These are phyloP conservation scores for Luperina testacea DNA, from an alignment of 2,888 invertebrate species.

Conservation along the genomic window DNA sequence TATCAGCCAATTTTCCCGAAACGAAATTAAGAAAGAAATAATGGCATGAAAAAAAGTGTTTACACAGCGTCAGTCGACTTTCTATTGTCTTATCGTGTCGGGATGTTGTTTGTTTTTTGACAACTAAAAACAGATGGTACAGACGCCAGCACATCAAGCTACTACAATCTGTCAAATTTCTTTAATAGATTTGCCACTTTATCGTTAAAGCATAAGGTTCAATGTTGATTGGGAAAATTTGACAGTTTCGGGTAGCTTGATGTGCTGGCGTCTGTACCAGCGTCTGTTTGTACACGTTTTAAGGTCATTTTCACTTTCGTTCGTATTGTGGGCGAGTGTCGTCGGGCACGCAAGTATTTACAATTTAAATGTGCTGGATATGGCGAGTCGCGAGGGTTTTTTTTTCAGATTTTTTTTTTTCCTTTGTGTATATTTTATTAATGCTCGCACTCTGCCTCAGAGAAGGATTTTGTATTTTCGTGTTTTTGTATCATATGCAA, in stretches of 20 bases:
- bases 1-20: slow-evolving; percentile 77
- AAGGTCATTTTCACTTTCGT: slow-evolving; percentile 88
- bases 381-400: slow-evolving; percentile 37
- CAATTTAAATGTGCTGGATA: slow-evolving; percentile 69
- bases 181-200: too few species aligned
- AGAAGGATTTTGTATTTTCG: slow-evolving; percentile 31
- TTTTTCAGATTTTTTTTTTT: slow-evolving; percentile 22
- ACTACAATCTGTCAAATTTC: too few species aligned
- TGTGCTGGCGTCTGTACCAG: slow-evolving; percentile 15
- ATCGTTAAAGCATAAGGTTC: too few species aligned
- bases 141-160: too few species aligned
- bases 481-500: slow-evolving; percentile 32
- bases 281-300: slow-evolving; percentile 81
- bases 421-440: slow-evolving; percentile 51
- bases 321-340: slow-evolving; percentile 70
- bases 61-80: slow-evolving; percentile 54
- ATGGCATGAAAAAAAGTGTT: slow-evolving; percentile 58
- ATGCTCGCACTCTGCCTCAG: slow-evolving; percentile 37
- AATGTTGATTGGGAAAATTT: too few species aligned
- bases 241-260: too few species aligned
- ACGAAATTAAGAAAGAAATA: slow-evolving; percentile 76
- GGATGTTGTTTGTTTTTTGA: slow-evolving; percentile 86
- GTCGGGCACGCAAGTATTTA: slow-evolving; percentile 69
- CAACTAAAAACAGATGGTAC: slow-evolving; percentile 74
- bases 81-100: slow-evolving; percentile 76